Base-by-base conservation (phyloP, 2,888 invertebrate species). In the Spodoptera picta region DNA sequence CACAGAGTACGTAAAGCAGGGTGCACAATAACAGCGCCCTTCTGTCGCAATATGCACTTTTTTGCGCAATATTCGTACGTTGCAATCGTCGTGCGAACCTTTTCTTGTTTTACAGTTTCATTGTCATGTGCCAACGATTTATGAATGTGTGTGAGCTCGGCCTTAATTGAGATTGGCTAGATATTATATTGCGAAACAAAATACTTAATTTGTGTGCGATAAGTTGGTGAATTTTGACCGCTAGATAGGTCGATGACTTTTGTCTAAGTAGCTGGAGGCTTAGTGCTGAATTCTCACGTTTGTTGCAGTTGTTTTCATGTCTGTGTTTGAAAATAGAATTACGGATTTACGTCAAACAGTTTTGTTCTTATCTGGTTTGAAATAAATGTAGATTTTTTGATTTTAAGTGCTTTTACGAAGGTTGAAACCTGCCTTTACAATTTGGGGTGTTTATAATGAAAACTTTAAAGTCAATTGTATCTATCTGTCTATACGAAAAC, bases 81-180 rank as follows among this genome's bases (percentile, higher is more conserved):
- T 85, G 88, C 91, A 91, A 87, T 82, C 81, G 51, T 80, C 90
- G 92, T 92, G 93, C 81, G 93, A 92, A 83, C 85, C 70, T 76
- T 83, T 90, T 91, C 90, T 91, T 91, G 84, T 88, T 83, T 76
- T 63, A 74, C 57, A 70, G 84, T 86, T 91, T 91, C 92, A 92
- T 93, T 93, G 93, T 93, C 91, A 88, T 86, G 78, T 73, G 67
- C 57, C 68, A 83, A 85, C 86, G 80, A 85, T 84, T 85, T 83
- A 82, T 84, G 80, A 80, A 82, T 82, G 82, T 87, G 85, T 87
- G 85, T 82, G 83, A 78, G 75, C 66, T 69, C 61, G 7, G 46
- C 71, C 77, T 79, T 83, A 83, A 80, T 83, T 82, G 73, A 85
- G 90, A 90, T 89, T 88, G 82, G 84, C 63, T 80, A 63, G 87